Conservation (phyloP, 2,888 invertebrate genomes). For the Gymnoscelis rufifasciata region DNA sequence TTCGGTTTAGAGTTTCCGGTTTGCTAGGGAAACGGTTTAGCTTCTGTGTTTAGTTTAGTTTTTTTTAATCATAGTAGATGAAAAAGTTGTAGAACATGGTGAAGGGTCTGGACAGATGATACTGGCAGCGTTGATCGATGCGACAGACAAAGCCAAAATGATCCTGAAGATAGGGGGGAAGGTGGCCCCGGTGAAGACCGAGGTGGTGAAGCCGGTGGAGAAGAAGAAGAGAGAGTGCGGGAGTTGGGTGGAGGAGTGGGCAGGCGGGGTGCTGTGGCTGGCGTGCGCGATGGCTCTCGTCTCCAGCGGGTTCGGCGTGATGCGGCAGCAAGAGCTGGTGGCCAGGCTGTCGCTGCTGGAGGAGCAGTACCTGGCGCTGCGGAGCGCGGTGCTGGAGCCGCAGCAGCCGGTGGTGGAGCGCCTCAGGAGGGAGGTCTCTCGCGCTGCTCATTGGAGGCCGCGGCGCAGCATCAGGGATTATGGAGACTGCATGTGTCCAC, state of each 20-base stretch:
- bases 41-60: slow-evolving; percentile 16
- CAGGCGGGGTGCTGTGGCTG: slow-evolving; percentile 79
- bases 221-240: slow-evolving; percentile 56
- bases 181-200: slow-evolving; percentile 44
- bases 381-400: slow-evolving; percentile 73
- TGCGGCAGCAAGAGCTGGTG: slow-evolving; percentile 77
- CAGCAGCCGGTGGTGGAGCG: slow-evolving; percentile 77
- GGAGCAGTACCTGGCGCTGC: slow-evolving; percentile 74
- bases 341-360: slow-evolving; percentile 75
- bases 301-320: slow-evolving; percentile 80
- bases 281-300: slow-evolving; percentile 82
- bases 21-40: not conserved
- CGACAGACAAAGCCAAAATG: slow-evolving; percentile 45
- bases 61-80: too few species aligned
- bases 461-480: slow-evolving; percentile 77
- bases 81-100: slow-evolving; percentile 19
- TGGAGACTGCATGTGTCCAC: slow-evolving; percentile 84
- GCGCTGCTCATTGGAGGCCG: slow-evolving; percentile 57
- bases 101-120: slow-evolving; percentile 38
- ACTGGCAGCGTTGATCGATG: slow-evolving; percentile 23
- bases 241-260: slow-evolving; percentile 59
- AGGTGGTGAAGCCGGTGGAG: slow-evolving; percentile 47
- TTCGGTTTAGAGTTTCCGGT: slow-evolving; percentile 5
- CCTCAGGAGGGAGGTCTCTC: slow-evolving; percentile 72
- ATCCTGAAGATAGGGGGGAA: slow-evolving; percentile 69